phyloP scores from a whole-genome alignment of 2,888 invertebrate genomes.

The Mantis religiosa region DNA sequence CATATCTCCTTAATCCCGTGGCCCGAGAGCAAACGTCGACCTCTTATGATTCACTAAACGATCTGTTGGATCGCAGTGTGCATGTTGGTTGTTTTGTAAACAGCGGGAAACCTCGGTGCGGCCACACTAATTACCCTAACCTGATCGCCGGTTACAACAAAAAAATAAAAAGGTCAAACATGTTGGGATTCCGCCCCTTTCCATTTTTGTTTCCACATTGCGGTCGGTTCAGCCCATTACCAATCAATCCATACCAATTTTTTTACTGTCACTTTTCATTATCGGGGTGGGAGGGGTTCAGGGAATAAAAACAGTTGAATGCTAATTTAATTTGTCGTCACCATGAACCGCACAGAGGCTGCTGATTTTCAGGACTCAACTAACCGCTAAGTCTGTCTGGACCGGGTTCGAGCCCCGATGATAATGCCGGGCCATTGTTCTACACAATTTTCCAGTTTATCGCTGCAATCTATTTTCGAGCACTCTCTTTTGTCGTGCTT shows the following conservation, averaged over 20 bases:
- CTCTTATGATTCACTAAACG: neutral
- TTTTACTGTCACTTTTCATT: slow-evolving; percentile 12
- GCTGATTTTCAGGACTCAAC: neutral
- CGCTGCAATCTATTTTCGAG: neutral
- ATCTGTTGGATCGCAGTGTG: neutral
- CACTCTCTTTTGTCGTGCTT: neutral
- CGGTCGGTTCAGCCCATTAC: slow-evolving; percentile 2
- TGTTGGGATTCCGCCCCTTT: neutral
- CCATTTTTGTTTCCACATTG: neutral
- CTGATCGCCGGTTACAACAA: neutral
- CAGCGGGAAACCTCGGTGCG: neutral
- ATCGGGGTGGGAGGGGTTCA: neutral
- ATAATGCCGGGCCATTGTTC: neutral
- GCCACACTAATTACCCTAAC: neutral
- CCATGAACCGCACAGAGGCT: neutral
- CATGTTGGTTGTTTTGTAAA: neutral
- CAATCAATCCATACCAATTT: slow-evolving; percentile 8
- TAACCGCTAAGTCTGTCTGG: neutral
- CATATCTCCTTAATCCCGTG: neutral
- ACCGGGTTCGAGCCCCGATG: neutral
- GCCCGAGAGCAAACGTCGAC: too few species aligned
- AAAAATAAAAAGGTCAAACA: neutral
- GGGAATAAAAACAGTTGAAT: neutral
- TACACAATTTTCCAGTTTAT: neutral
- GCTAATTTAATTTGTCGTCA: slow-evolving; percentile 6